A percentile compares a stretch with the other conserved stretches of the same genome.
phyloP scores from a whole-genome alignment of 2,888 invertebrate genomes.

The Timema podura region DNA sequence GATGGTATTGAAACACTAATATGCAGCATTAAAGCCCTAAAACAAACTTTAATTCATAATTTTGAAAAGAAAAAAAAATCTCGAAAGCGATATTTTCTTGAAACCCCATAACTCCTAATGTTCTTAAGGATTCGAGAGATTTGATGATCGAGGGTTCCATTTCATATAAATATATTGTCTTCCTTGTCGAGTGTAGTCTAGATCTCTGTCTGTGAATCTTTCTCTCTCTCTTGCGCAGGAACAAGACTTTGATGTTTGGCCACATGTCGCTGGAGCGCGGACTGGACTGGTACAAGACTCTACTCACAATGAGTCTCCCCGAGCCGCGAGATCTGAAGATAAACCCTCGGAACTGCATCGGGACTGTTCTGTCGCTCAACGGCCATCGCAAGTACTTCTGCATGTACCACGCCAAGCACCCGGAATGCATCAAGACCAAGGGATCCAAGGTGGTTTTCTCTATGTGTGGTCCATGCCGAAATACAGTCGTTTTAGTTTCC shows the following conservation, averaged over 20 bases:
- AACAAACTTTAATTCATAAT: too few species aligned
- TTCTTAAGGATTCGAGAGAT: too few species aligned
- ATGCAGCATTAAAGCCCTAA: too few species aligned
- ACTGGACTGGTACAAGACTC: slow-evolving; percentile 87
- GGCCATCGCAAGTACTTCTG: slow-evolving; percentile 97
- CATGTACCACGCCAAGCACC: slow-evolving; percentile 97
- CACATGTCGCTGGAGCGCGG: slow-evolving; percentile 90
- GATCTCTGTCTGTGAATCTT: too few species aligned
- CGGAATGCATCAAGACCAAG: slow-evolving; percentile 62
- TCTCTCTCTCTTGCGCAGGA: slow-evolving; percentile 52
- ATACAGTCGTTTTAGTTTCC: too few species aligned
- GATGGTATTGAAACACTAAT: too few species aligned
- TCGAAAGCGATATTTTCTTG: too few species aligned
- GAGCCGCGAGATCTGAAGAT: slow-evolving; percentile 79
- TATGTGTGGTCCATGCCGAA: too few species aligned
- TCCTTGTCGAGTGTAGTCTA: too few species aligned
- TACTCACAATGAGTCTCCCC: slow-evolving; percentile 81
- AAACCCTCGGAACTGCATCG: slow-evolving; percentile 94
- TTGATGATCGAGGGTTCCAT: too few species aligned
- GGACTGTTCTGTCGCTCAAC: slow-evolving; percentile 92
- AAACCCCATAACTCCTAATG: not conserved
- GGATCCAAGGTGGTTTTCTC: slow-evolving; percentile 56
- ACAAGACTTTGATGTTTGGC: slow-evolving; percentile 94
- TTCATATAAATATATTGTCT: too few species aligned
- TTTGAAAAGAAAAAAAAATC: too few species aligned